A percentile compares a stretch with the other conserved stretches of the same genome.
Evolutionary conservation across 2,888 invertebrate genomes (phyloP).

Genomic region (Mesorhabditis belari): DNA sequence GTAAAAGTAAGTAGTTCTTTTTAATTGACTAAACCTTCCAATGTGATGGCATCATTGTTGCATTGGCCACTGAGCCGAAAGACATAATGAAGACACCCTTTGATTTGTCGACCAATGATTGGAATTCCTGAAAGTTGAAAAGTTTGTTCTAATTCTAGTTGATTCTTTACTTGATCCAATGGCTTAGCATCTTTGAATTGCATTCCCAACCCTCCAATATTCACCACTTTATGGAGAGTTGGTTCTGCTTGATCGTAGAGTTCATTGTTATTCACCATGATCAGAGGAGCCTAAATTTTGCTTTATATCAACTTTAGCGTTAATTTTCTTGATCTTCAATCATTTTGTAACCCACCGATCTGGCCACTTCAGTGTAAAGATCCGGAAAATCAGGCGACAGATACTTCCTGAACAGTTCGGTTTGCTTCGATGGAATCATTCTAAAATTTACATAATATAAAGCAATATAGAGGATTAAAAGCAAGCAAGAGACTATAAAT

Average conservation of each 20-base stretch:
- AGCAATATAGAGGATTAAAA: too few relatives aligned
- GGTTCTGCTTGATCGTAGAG: conserved; percentile 39
- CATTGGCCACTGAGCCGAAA: conserved; percentile 34
- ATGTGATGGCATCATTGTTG: conserved; percentile 19
- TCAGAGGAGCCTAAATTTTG: not conserved
- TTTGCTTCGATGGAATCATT: conserved; percentile 7
- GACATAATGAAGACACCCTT: conserved; percentile 35
- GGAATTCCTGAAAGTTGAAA: conserved; percentile 23
- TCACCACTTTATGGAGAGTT: conserved; percentile 34
- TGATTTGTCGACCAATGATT: conserved; percentile 20
- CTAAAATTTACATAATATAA: too few relatives aligned
- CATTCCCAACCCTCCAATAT: conserved; percentile 44
- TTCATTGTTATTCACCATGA: conserved; percentile 37
- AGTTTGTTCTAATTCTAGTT: too few relatives aligned
- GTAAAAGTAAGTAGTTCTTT: too few relatives aligned
- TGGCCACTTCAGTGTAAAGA: conserved; percentile 1
- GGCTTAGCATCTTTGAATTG: conserved; percentile 25
- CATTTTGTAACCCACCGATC: not conserved
- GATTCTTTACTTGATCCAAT: conserved; percentile 12
- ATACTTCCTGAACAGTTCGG: conserved; percentile 15
- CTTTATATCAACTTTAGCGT: too few relatives aligned
- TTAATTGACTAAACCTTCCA: conserved; percentile 17
- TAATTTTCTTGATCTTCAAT: too few relatives aligned
- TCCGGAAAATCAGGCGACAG: conserved; percentile 21
- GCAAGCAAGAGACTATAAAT: too few relatives aligned